Percentiles rank a stretch among this genome's conserved stretches.
These are phyloP conservation scores for Ectemnius continuus DNA, from an alignment of 2,888 invertebrate species.

Conservation along the genomic window DNA sequence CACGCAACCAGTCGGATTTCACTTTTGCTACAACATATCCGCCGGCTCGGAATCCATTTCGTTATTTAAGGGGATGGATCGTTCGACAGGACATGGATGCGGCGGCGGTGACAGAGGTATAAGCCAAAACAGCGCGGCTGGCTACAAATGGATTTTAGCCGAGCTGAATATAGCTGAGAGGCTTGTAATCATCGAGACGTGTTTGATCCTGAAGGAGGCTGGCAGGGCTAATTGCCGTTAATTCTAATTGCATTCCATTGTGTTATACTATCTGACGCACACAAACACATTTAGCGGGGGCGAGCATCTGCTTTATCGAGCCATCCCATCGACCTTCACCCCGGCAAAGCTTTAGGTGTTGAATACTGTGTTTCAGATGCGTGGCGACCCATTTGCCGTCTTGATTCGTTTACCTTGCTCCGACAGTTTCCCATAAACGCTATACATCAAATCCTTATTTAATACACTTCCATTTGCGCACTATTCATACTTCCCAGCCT, in stretches of 20 bases:
- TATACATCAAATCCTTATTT: conserved; percentile 9
- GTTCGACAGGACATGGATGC: not conserved
- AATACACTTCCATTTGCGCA: not conserved
- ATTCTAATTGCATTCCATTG: conserved; percentile 31
- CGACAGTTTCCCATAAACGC: conserved; percentile 17
- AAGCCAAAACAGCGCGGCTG: not conserved
- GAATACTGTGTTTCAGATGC: conserved; percentile 26
- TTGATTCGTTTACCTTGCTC: conserved; percentile 6
- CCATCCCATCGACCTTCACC: conserved; percentile 33
- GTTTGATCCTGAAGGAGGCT: conserved; percentile 21
- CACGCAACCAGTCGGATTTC: not conserved
- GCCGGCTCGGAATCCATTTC: not conserved
- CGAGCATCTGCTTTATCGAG: conserved; percentile 13
- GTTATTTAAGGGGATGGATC: conserved; percentile 5
- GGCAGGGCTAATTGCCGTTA: conserved; percentile 36
- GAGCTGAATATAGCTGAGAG: not conserved
- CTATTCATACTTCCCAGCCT: not conserved
- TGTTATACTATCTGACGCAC: conserved; percentile 16
- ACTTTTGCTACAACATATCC: not conserved
- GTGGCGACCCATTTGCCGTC: conserved; percentile 39
- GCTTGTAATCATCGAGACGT: conserved; percentile 13
- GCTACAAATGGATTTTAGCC: conserved; percentile 13
- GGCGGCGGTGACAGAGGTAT: not conserved
- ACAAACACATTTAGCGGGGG: not conserved
- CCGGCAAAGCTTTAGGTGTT: conserved; percentile 20